Evolutionary conservation across 2,113 vertebrate genomes (phyloP), one percentile per base, ranked within the genome.

Genomic region (Emydura subglobosa): DNA sequence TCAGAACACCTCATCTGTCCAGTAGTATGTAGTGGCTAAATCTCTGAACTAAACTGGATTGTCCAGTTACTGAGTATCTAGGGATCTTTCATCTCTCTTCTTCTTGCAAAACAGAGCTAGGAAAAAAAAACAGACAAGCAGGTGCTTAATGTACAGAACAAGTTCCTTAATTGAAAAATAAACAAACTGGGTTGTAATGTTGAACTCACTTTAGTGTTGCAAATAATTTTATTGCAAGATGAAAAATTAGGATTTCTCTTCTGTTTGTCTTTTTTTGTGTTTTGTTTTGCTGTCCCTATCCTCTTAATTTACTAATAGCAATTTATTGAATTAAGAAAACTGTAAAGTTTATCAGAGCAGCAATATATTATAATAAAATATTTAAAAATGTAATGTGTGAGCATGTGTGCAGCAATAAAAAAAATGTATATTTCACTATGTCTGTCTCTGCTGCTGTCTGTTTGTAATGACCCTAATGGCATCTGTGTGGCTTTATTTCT

Each of bases 381-480:
- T 97, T 98, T 97, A 94, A 98, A 97, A 93, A 95, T 92, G 89
- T 97, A 96, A 95, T 54, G 51, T 95, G 82, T 78, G 94, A 82
- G 94, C 91, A 94, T 97, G 92, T 92, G 93, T 95, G 97, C 96
- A 97, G 93, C 94, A 98, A 98, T 98, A 98, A 98, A 98, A 96
- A 91, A 95, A 83, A 51, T 44, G 10, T 97, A 82, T 97, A 97
- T 96, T 97, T 97, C 92, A 95, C 92, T 94, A 92, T 72, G 83
- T 84, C 72, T 92, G 34, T 65, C 78, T 87, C 79, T 53, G 27
- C 84, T 79, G 31, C 82, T 82, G 44, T 82, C 47, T 93, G 51
- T 96, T 79, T 92, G n/a, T 95, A 90, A 79, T 90, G 47, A 2
- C 39, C 54, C 6, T 12, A 87, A 29, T 29, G 13, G 7, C 3